Evolutionary conservation across 2,113 vertebrate genomes (phyloP).

Genomic region (Crotophaga sulcirostris): DNA sequence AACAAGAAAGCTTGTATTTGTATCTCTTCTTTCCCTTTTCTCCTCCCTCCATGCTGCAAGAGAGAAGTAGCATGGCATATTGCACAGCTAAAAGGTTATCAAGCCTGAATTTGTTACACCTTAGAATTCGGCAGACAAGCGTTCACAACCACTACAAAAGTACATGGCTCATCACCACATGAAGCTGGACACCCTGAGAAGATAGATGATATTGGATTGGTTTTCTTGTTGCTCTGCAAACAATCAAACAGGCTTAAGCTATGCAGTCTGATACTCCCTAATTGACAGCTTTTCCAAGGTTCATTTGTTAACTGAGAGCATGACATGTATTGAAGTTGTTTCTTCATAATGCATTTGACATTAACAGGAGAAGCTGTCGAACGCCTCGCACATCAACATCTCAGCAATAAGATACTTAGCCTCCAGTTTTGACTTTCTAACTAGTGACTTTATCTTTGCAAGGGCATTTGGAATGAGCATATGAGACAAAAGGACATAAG

Average conservation of each 20-base stretch:
- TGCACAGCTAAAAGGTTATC: neutral
- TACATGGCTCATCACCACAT: neutral
- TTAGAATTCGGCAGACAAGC: neutral
- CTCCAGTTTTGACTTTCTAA: neutral
- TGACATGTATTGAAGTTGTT: constrained; percentile 49
- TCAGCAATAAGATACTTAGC: neutral
- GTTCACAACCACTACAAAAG: neutral
- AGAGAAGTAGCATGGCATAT: neutral
- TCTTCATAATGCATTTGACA: constrained; percentile 56
- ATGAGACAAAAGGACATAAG: neutral
- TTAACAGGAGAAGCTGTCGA: constrained; percentile 15
- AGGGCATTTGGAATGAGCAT: neutral
- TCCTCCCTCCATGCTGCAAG: neutral
- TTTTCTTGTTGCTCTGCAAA: constrained; percentile 3
- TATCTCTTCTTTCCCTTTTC: neutral
- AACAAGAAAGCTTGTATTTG: neutral
- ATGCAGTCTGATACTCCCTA: constrained; percentile 14
- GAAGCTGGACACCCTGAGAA: constrained; percentile 9
- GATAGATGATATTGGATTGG: neutral
- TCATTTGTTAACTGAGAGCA: constrained; percentile 58
- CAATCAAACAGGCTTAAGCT: neutral
- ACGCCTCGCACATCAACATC: neutral
- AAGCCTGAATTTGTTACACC: neutral
- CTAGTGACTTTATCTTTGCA: neutral
- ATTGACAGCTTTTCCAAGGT: constrained; percentile 48